phyloP scores from a whole-genome alignment of 2,113 vertebrate species.

The Vicugna pacos region DNA sequence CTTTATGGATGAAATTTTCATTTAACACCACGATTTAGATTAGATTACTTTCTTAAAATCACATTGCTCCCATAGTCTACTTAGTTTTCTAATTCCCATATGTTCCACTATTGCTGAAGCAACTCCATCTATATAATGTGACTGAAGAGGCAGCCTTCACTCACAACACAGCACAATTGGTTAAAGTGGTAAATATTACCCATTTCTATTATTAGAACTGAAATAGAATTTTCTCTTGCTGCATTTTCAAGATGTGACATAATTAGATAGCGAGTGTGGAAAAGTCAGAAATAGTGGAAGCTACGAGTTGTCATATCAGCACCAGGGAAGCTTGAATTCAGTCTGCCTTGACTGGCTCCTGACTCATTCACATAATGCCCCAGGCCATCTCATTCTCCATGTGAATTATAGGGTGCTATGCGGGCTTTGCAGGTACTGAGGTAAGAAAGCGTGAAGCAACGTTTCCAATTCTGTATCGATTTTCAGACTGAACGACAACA shows the following conservation, averaged over 20 bases:
- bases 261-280: conserved; percentile 81
- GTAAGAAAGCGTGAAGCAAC: conserved; percentile 75
- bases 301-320: conserved; percentile 70
- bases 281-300: conserved; percentile 81
- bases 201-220: conserved; percentile 80
- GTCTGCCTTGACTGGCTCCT: conserved; percentile 77
- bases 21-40: conserved; percentile 68
- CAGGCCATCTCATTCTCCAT: conserved; percentile 79
- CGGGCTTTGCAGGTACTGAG: conserved; percentile 78
- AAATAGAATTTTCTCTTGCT: conserved; percentile 79
- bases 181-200: conserved; percentile 80
- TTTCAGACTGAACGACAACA: conserved; percentile 71
- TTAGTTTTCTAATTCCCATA: conserved; percentile 73
- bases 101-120: conserved; percentile 28
- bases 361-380: conserved; percentile 79
- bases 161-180: conserved; percentile 69
- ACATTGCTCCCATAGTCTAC: conserved; percentile 26
- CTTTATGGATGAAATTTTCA: conserved; percentile 69
- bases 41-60: conserved; percentile 79
- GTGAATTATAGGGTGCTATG: conserved; percentile 86
- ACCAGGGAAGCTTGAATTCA: conserved; percentile 74
- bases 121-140: conserved; percentile 69
- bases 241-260: conserved; percentile 84
- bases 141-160: conserved; percentile 75
- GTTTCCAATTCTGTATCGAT: conserved; percentile 79